These are phyloP conservation scores for Aegotheles bennettii DNA, from an alignment of 2,113 vertebrate genomes.

Conservation along the genomic window DNA sequence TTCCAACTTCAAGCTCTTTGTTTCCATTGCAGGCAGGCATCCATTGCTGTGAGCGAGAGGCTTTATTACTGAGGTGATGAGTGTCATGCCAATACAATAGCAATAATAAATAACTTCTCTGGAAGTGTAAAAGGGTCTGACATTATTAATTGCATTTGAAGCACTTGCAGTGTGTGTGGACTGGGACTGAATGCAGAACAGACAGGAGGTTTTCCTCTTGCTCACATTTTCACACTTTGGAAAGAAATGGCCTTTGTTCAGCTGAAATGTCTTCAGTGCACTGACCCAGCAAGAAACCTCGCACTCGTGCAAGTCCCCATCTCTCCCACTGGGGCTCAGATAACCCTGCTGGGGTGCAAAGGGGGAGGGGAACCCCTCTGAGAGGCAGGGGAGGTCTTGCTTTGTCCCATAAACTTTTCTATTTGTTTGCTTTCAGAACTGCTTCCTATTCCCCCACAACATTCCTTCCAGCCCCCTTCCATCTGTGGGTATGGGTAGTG, in stretches of 20 bases:
- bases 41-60: not conserved
- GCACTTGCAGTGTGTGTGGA: not conserved
- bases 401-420: not conserved
- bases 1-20: not conserved
- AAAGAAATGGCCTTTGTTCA: not conserved
- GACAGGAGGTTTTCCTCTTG: not conserved
- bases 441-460: not conserved
- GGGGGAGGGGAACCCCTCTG: not conserved
- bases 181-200: not conserved
- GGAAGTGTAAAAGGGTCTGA: not conserved
- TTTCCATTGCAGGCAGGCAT: not conserved
- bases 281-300: not conserved
- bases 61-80: slow-evolving; percentile 22
- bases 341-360: not conserved
- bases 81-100: slow-evolving; percentile 33
- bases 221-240: not conserved
- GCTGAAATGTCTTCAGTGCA: not conserved
- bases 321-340: not conserved
- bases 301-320: not conserved
- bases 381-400: not conserved
- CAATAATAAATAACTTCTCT: slow-evolving; percentile 47
- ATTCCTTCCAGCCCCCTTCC: not conserved
- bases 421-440: not conserved
- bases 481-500: not conserved
- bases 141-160: slow-evolving; percentile 43